Evolutionary conservation across 2,113 vertebrate genomes (phyloP).

Genomic region (Choloepus hoffmanni): DNA sequence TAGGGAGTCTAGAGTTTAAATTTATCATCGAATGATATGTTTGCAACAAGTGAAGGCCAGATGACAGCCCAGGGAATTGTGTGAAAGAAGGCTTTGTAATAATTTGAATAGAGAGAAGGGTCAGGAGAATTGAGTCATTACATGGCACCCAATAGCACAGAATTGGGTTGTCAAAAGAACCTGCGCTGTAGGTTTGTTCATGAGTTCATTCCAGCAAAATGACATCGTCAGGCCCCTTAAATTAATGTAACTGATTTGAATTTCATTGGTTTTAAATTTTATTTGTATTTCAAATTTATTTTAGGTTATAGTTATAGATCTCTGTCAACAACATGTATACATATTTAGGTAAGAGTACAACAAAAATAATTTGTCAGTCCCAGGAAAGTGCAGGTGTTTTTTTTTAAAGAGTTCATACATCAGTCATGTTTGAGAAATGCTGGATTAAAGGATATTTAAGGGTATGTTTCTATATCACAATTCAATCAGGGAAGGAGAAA

Average conservation of each 20-base stretch:
- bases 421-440: background rate
- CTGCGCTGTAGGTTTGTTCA: background rate
- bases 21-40: background rate
- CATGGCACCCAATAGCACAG: rapidly evolving
- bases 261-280: background rate
- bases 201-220: background rate
- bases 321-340: background rate
- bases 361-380: background rate
- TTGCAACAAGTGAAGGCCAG: background rate
- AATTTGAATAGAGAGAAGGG: background rate
- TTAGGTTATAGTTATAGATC: background rate
- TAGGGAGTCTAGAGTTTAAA: background rate
- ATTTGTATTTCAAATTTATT: background rate
- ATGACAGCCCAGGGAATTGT: background rate
- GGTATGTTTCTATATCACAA: background rate
- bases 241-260: background rate
- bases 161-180: background rate
- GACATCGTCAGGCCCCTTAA: background rate
- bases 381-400: background rate
- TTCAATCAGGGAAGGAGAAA: background rate
- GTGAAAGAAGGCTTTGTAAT: background rate
- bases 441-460: background rate
- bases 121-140: background rate
- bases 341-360: background rate
- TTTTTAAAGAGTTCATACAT: background rate